Evolutionary conservation across 37 sponge, comb jelly and placozoan species (phyloP), one percentile per base, ranked within the genome.

Genomic region (Petrosia ficiformis): DNA sequence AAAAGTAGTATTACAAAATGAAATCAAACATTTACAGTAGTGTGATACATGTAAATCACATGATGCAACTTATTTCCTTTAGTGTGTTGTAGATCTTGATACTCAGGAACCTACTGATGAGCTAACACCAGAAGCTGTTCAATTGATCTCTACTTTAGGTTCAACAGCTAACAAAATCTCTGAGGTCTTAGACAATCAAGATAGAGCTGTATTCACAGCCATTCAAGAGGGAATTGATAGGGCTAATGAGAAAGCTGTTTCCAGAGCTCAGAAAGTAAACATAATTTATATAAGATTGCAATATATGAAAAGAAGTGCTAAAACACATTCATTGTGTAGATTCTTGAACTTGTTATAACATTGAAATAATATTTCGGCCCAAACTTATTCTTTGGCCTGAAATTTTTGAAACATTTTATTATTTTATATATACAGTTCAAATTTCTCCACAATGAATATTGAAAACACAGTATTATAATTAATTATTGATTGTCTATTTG

Each of bases 141-240:
- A 80, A 26, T 22, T 65, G 22, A 22, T 88, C 1, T 48, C 60
- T 25, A 29, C 72, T 0, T 11, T 89, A 0, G 86, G 89, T 35
- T 71, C 76, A 36, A 38, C 56, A 35, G 73, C 59, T 29, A 80
- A 78, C 34, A 89, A 71, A 44, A 86, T 88, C 33, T 81, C 86
- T 39, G 79, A 80, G 66, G 60, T 93, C 14, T 58, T 89, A 4
- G 82, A 85, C 41, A 71, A 48, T 1, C 54, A 75, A 57, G 80
- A 88, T 57, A 71, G 59, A 30, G 77, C 73, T 30, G 89, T 93
- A 44, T 75, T 84, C 72, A 80, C 74, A 19, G 93, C 89, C 43
- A 93, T 93, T 39, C 77, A 86, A 63, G 84, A 84, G 28, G 93
- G 88, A 19, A 60, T 93, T 40, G 80, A 85, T 31, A 59, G 70